Evolutionary conservation across 2,888 invertebrate genomes (phyloP).

Genomic region (Drosophila paramelanica): DNA sequence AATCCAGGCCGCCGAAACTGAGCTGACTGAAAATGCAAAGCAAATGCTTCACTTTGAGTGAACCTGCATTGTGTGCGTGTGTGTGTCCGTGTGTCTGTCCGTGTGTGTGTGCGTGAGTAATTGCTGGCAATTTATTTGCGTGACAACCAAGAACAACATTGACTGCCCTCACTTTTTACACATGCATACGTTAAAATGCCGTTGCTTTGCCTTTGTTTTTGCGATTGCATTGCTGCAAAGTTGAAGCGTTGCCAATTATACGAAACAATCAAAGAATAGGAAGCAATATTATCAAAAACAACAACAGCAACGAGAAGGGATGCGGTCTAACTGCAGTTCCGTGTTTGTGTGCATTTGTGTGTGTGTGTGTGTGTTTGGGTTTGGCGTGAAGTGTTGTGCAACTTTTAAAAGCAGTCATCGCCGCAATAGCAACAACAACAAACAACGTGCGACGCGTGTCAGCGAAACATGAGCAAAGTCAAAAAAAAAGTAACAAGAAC

Average conservation of each 20-base stretch:
- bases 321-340: constrained; percentile 39
- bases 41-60: neutral
- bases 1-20: constrained; percentile 7
- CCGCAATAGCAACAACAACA: constrained; percentile 24
- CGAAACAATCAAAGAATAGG: constrained; percentile 25
- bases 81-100: constrained; percentile 5
- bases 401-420: constrained; percentile 23
- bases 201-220: constrained; percentile 10
- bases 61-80: constrained; percentile 2
- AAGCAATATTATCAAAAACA: constrained; percentile 1
- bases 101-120: constrained; percentile 27
- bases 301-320: constrained; percentile 6
- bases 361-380: constrained; percentile 14
- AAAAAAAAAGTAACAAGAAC: constrained; percentile 24
- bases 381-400: constrained; percentile 39
- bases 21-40: constrained; percentile 17
- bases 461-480: constrained; percentile 47
- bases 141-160: constrained; percentile 29
- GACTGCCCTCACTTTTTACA: constrained; percentile 8
- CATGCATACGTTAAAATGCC: constrained; percentile 20
- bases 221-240: constrained; percentile 33
- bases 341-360: neutral
- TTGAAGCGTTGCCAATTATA: constrained; percentile 62
- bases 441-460: constrained; percentile 37
- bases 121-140: constrained; percentile 48